Evolutionary conservation across 1,140 invertebrate genomes (phyloP).

Genomic region (Archivesica marissinica): DNA sequence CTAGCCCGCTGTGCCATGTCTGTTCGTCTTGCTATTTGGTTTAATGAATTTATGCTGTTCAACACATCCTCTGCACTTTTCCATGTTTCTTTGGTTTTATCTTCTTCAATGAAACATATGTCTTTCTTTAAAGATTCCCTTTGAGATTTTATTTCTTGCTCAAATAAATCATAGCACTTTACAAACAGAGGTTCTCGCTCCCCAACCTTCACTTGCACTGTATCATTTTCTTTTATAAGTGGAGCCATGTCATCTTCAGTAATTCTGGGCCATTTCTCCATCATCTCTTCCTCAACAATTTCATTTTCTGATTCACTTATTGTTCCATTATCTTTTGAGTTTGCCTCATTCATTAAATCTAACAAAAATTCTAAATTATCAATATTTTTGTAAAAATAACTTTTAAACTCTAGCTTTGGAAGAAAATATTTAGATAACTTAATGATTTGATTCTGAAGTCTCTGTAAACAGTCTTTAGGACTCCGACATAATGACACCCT

Average conservation of each 20-base stretch:
- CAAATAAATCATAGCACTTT: slow-evolving; percentile 44
- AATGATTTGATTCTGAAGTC: slow-evolving; percentile 31
- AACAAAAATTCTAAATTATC: slow-evolving; percentile 55
- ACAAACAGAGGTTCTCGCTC: slow-evolving; percentile 30
- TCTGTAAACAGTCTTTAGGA: slow-evolving; percentile 42
- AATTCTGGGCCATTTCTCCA: not conserved
- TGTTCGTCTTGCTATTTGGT: slow-evolving; percentile 14
- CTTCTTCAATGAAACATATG: slow-evolving; percentile 27
- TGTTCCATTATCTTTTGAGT: not conserved
- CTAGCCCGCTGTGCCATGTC: not conserved
- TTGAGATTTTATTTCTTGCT: slow-evolving; percentile 50
- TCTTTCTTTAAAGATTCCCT: slow-evolving; percentile 53
- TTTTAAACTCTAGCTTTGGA: slow-evolving; percentile 42
- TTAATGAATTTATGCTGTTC: slow-evolving; percentile 35
- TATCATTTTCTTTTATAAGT: slow-evolving; percentile 36
- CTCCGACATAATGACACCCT: slow-evolving; percentile 47
- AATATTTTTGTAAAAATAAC: slow-evolving; percentile 50
- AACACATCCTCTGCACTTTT: slow-evolving; percentile 46
- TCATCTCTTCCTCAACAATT: not conserved
- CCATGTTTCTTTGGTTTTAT: slow-evolving; percentile 31
- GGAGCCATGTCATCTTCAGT: not conserved
- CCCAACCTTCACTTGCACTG: slow-evolving; percentile 1
- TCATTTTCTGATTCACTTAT: not conserved
- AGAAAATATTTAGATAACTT: slow-evolving; percentile 12
- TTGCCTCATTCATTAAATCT: slow-evolving; percentile 50